phyloP scores from a whole-genome alignment of 2,113 vertebrate species.

The Halichoerus grypus region DNA sequence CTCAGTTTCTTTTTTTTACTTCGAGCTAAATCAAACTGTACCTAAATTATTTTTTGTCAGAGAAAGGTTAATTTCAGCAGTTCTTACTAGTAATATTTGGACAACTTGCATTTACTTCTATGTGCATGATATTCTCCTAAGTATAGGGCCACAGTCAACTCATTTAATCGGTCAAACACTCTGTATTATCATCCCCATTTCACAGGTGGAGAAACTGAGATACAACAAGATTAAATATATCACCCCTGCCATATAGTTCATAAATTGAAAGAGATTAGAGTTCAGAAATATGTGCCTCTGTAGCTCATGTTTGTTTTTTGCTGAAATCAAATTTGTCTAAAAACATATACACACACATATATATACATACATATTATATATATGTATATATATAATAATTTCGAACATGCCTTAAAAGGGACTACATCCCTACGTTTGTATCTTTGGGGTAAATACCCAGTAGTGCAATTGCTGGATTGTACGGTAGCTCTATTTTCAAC shows the following conservation, averaged over 20 bases:
- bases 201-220: slow-evolving; percentile 13
- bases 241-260: neutral
- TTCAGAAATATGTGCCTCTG: neutral
- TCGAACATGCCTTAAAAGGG: neutral
- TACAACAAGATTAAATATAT: neutral
- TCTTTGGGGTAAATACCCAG: too few species aligned
- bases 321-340: slow-evolving; percentile 23
- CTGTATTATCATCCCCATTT: neutral
- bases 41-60: neutral
- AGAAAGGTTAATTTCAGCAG: neutral
- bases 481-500: too few species aligned
- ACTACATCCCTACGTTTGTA: too few species aligned
- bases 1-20: slow-evolving; percentile 25
- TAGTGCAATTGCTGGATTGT: too few species aligned
- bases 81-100: neutral
- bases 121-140: neutral
- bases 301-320: neutral
- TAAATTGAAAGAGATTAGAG: neutral
- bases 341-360: neutral
- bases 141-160: neutral
- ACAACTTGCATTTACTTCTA: neutral
- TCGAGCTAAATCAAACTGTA: neutral
- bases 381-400: neutral
- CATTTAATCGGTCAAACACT: neutral
- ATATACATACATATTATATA: fast-evolving